Base-by-base conservation (phyloP, 2,888 invertebrate genomes). In the Protodeltote pygarga region DNA sequence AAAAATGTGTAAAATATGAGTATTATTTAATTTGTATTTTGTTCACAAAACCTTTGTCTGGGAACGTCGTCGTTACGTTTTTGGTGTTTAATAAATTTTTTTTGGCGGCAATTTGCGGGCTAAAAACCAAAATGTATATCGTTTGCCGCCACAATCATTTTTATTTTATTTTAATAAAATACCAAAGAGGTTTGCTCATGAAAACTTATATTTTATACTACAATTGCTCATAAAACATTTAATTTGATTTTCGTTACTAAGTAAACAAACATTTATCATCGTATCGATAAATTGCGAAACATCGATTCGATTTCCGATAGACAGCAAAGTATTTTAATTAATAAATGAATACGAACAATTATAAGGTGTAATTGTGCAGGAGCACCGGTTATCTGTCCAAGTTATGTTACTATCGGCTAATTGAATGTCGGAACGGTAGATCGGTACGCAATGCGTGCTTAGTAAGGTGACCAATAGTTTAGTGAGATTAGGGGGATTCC, bases 331-430 rank as follows among this genome's bases (percentile, higher is more conserved):
- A 64, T 65, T 65, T 63, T 59, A 67, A 65, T 73, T 61, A 67
- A 39, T 54, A 49, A 57, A 54, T 51, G 58, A 70, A 66, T 65
- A 55, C 44, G 53, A 61, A 66, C 62, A 65, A 74, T 73, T 74
- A 71, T 60, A 63, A 42, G 64, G 48, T 54, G 49, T 65, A 68
- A 67, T 67, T 65, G 62, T 61, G 50, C 39, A 35, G 46, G 38
- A 19, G 24, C 24, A 31, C 41, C 45, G 59, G 53, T 68, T 70
- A 72, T 64, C 65, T 52, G 31, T 46, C 45, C 32, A 39, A 58
- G 50, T 57, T 65, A 61, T 63, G 65, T 64, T 49, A 32, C 41
- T 59, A 40, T 49, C 59, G 50, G 32, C 44, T 66, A 66, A 73
- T 71, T 68, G 65, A 70, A 66, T 59, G 51, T 52, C 69, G 49